Evolutionary conservation across 2,113 vertebrate genomes (phyloP).

Genomic region (Pelecanoides urinatrix): DNA sequence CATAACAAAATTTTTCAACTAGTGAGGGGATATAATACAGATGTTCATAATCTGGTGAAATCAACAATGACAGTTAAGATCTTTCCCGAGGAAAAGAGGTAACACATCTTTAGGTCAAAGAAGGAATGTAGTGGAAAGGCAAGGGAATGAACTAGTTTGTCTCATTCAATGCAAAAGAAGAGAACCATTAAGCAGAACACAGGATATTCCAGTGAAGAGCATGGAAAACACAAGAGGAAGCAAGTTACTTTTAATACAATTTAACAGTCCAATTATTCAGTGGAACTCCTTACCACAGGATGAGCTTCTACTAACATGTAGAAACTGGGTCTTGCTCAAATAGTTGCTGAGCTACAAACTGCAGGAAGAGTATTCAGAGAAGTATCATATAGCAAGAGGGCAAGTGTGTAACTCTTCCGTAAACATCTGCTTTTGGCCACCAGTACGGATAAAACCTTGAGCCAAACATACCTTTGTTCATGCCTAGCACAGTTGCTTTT

Average conservation of each 20-base stretch:
- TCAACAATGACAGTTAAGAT: neutral
- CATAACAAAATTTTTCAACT: neutral
- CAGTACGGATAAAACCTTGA: neutral
- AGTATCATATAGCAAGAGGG: neutral
- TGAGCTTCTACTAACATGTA: neutral
- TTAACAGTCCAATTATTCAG: neutral
- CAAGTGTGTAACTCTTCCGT: neutral
- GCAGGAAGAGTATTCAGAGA: neutral
- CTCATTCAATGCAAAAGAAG: neutral
- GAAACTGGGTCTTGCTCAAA: neutral
- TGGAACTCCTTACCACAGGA: neutral
- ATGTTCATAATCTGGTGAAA: neutral
- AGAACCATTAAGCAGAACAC: neutral
- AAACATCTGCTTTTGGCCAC: neutral
- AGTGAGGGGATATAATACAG: neutral
- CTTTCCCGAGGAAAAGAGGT: neutral
- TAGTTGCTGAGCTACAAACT: neutral
- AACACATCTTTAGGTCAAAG: neutral
- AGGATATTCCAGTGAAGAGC: neutral
- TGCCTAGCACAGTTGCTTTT: neutral
- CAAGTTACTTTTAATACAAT: neutral
- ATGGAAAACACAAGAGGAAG: neutral
- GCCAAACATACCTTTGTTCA: neutral
- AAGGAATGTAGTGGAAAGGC: neutral
- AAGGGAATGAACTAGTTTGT: neutral